A percentile compares a stretch with the other conserved stretches of the same genome.
phyloP scores from a whole-genome alignment of 1,140 invertebrate genomes.

The Venustaconcha ellipsiformis region DNA sequence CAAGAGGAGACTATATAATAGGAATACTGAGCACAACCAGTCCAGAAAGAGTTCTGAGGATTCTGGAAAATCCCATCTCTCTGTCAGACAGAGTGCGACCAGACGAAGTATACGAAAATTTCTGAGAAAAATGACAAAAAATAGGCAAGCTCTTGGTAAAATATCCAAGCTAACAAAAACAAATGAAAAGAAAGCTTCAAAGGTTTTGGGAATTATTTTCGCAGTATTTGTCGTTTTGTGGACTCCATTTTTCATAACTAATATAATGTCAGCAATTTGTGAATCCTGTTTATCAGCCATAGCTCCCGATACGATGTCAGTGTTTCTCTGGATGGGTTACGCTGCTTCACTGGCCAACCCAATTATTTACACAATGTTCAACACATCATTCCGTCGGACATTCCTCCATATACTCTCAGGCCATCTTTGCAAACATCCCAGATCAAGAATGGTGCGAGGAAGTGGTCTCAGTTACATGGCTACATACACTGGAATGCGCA shows the following conservation, averaged over 20 bases:
- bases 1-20: too few relatives aligned
- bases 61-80: conserved; percentile 4
- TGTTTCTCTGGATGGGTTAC: conserved; percentile 68
- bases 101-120: conserved; percentile 5
- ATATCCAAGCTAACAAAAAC: conserved; percentile 35
- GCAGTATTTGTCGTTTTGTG: conserved; percentile 65
- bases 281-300: conserved; percentile 43
- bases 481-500: too few relatives aligned
- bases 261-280: conserved; percentile 62
- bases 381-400: conserved; percentile 65
- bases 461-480: too few relatives aligned
- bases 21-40: background rate
- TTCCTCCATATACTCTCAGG: conserved; percentile 64
- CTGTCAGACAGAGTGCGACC: conserved; percentile 3
- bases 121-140: too few relatives aligned
- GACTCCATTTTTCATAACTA: conserved; percentile 68
- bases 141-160: too few relatives aligned
- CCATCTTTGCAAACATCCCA: conserved; percentile 26
- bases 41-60: conserved; percentile 7
- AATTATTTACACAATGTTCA: conserved; percentile 71
- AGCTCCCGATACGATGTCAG: conserved; percentile 56
- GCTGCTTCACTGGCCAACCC: conserved; percentile 68
- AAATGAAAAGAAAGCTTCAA: conserved; percentile 66
- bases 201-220: conserved; percentile 69
- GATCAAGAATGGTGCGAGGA: too few relatives aligned